Conservation (phyloP, 2,113 vertebrate species). For the Eonycteris spelaea region DNA sequence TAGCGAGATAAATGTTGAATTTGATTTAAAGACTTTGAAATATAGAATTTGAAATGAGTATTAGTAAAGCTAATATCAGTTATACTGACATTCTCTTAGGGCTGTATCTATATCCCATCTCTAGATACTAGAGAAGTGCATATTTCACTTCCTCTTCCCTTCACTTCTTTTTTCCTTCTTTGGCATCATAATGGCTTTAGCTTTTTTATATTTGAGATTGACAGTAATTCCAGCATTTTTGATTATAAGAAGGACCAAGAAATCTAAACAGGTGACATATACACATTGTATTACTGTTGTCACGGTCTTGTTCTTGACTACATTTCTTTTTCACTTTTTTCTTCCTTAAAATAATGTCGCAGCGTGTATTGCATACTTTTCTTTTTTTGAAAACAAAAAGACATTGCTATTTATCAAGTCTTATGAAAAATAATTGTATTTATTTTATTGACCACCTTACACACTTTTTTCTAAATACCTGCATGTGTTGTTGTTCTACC, state of each 20-base stretch:
- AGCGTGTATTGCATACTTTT: neutral
- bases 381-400: neutral
- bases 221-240: conserved; percentile 84
- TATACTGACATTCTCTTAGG: neutral
- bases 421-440: conserved; percentile 10
- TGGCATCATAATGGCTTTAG: conserved; percentile 83
- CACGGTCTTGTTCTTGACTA: conserved; percentile 34
- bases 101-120: neutral
- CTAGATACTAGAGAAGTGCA: neutral
- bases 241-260: conserved; percentile 86
- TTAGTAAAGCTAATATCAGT: neutral
- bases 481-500: neutral
- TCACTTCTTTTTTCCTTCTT: conserved; percentile 46
- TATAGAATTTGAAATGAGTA: neutral
- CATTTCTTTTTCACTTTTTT: conserved; percentile 31
- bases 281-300: conserved; percentile 64
- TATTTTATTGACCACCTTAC: neutral
- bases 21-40: conserved; percentile 31
- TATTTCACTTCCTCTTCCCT: conserved; percentile 63
- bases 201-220: conserved; percentile 86
- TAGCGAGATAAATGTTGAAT: neutral
- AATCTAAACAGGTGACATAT: conserved; percentile 84
- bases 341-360: neutral
- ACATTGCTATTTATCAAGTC: neutral
- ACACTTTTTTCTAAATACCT: neutral